Evolutionary conservation across 2,888 invertebrate species (phyloP).

Genomic region (Miltochrista miniata): DNA sequence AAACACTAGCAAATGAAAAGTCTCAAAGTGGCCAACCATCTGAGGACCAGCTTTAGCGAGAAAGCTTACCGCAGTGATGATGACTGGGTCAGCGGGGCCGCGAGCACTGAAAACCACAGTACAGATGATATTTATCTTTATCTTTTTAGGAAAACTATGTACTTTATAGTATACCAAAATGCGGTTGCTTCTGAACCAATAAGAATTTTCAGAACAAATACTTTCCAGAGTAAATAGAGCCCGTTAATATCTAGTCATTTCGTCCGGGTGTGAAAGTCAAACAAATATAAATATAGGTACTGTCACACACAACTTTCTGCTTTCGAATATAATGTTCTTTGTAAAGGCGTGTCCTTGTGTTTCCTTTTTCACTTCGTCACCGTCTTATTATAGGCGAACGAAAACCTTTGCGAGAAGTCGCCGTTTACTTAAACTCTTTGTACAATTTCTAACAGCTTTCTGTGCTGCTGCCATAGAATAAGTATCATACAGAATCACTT

Average conservation of each 20-base stretch:
- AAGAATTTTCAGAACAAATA: conserved; percentile 34
- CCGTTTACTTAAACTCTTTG: conserved; percentile 43
- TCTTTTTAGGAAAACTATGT: too few relatives aligned
- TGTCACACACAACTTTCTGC: conserved; percentile 44
- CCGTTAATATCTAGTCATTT: conserved; percentile 45
- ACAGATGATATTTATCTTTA: too few relatives aligned
- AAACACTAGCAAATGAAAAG: too few relatives aligned
- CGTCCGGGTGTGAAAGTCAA: conserved; percentile 41
- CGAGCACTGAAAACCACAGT: too few relatives aligned
- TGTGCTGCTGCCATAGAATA: conserved; percentile 22
- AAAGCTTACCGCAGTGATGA: too few relatives aligned
- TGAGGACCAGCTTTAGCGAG: too few relatives aligned
- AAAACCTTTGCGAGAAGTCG: conserved; percentile 47
- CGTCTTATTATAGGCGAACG: conserved; percentile 46
- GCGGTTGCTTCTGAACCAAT: neutral
- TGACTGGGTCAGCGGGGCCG: too few relatives aligned
- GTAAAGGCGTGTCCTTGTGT: conserved; percentile 56
- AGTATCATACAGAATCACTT: too few relatives aligned
- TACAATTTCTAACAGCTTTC: conserved; percentile 32
- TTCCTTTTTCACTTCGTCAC: conserved; percentile 49
- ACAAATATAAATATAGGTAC: conserved; percentile 63
- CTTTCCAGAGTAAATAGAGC: conserved; percentile 30
- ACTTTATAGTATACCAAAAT: too few relatives aligned
- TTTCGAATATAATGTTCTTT: conserved; percentile 63
- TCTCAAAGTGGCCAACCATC: too few relatives aligned